phyloP scores from a whole-genome alignment of 2,113 vertebrate species.

The Chaetura pelagica region DNA sequence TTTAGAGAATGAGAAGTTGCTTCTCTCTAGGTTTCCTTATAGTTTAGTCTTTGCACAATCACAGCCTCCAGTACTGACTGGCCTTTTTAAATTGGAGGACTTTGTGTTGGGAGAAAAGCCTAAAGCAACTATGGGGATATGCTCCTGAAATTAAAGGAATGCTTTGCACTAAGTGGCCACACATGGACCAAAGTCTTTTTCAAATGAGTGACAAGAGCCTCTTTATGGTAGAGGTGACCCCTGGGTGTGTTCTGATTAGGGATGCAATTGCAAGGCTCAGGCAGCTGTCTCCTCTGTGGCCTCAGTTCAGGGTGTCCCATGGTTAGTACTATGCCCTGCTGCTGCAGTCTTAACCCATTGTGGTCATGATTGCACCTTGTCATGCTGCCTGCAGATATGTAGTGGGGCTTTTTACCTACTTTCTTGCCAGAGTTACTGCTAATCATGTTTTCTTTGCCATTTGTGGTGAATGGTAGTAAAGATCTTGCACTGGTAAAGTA shows the following conservation, averaged over 20 bases:
- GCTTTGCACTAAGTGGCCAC: neutral
- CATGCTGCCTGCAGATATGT: neutral
- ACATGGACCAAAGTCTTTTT: neutral
- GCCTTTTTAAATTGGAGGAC: neutral
- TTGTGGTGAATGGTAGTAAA: neutral
- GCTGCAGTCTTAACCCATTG: neutral
- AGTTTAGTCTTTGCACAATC: neutral
- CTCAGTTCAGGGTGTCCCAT: neutral
- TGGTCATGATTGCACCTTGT: neutral
- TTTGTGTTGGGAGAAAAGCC: neutral
- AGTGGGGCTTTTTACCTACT: neutral
- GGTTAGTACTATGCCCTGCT: neutral
- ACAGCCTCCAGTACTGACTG: neutral
- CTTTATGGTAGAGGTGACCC: neutral
- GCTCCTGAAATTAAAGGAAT: neutral
- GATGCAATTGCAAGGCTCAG: neutral
- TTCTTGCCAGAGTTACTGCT: neutral
- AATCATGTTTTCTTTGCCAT: neutral
- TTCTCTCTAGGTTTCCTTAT: neutral
- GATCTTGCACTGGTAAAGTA: neutral
- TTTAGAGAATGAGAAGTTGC: neutral
- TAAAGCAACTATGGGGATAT: neutral
- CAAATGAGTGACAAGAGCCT: accelerated
- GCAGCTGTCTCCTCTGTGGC: neutral
- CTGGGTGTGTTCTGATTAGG: neutral